phyloP scores from a whole-genome alignment of 2,797 vertebrate genomes.

The Micromesistius poutassou region DNA sequence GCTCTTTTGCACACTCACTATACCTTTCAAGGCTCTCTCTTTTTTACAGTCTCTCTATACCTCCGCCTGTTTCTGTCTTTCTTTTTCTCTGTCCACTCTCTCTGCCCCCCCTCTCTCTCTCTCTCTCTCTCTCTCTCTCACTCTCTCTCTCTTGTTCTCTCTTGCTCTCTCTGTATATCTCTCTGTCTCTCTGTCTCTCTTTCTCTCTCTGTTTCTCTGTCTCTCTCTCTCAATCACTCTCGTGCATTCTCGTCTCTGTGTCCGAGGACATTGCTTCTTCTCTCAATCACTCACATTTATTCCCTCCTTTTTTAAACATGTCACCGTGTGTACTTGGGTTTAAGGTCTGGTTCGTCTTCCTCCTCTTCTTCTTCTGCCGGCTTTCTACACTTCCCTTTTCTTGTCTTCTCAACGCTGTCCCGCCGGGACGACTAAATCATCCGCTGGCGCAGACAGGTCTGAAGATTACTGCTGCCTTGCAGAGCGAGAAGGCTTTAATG shows the following conservation, averaged over 20 bases:
- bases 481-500: slow-evolving; percentile 29
- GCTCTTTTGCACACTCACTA: slow-evolving; percentile 16
- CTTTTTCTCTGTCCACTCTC: neutral
- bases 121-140: neutral
- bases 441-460: slow-evolving; percentile 31
- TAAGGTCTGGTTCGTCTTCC: neutral
- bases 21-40: slow-evolving; percentile 12
- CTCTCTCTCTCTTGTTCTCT: too few species aligned
- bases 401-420: slow-evolving; percentile 16
- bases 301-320: slow-evolving; percentile 16
- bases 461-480: slow-evolving; percentile 32
- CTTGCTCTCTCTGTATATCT: neutral
- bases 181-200: neutral
- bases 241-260: neutral
- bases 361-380: neutral
- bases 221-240: slow-evolving; percentile 9
- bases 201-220: slow-evolving; percentile 17
- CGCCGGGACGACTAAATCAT: slow-evolving; percentile 36
- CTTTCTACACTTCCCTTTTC: slow-evolving; percentile 22
- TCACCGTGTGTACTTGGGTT: neutral
- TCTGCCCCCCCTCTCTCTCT: slow-evolving; percentile 1
- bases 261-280: slow-evolving; percentile 10
- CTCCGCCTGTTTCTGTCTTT: slow-evolving; percentile 6
- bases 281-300: slow-evolving; percentile 8
- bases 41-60: slow-evolving; percentile 9